phyloP scores from a whole-genome alignment of 2,888 invertebrate species.

The Stegana nigrithorax region DNA sequence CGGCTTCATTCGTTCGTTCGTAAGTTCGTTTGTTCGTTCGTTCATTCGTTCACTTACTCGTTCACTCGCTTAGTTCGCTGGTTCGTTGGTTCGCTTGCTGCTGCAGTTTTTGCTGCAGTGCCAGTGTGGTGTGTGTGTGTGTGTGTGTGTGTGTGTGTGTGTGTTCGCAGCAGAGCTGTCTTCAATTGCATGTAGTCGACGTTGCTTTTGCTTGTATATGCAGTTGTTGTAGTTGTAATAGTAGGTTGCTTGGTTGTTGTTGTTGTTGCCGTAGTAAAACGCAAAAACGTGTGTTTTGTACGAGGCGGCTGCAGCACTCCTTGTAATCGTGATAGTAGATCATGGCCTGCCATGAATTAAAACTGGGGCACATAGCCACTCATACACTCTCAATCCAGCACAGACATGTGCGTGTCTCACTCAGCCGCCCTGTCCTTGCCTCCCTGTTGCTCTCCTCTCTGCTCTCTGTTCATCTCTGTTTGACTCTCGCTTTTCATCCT shows the following conservation, averaged over 20 bases:
- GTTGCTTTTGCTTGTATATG: background rate
- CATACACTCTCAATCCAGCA: conserved; percentile 33
- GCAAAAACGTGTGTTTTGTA: conserved; percentile 2
- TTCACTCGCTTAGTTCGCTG: background rate
- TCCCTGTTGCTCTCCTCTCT: background rate
- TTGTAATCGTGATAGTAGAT: conserved; percentile 53
- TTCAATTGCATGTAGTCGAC: background rate
- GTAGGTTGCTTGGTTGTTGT: background rate
- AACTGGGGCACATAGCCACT: conserved; percentile 49
- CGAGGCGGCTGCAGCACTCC: conserved; percentile 15
- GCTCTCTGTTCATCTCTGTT: conserved; percentile 34
- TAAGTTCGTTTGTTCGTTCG: conserved; percentile 12
- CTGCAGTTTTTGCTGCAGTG: conserved; percentile 19
- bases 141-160: too few relatives aligned
- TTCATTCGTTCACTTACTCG: background rate
- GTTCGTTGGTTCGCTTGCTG: background rate
- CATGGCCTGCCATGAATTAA: conserved; percentile 48
- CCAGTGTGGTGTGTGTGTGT: background rate
- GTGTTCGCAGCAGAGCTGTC: too few relatives aligned
- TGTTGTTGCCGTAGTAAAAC: conserved; percentile 10
- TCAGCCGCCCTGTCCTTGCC: background rate
- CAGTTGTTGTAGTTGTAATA: background rate
- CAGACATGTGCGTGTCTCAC: conserved; percentile 26
- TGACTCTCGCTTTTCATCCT: too few relatives aligned
- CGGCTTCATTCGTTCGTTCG: conserved; percentile 37